Conservation (phyloP, 37 sponge, comb jelly and placozoan species). For the Theonella swinhoei region DNA sequence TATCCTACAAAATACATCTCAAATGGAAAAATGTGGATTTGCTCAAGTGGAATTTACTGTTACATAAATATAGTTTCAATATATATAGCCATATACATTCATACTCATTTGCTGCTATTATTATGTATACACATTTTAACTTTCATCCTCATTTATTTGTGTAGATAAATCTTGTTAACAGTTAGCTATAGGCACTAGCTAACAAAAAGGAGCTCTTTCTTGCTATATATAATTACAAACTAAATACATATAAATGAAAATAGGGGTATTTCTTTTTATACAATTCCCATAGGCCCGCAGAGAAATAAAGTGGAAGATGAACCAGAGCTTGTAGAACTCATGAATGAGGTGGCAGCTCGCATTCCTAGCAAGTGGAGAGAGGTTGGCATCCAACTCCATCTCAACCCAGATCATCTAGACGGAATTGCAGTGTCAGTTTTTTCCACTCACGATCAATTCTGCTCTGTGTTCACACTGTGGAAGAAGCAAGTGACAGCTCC, state of each 20-base stretch:
- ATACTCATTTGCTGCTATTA: no score
- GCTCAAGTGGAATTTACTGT: constrained; percentile 26
- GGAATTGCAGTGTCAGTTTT: background rate
- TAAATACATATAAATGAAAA: no score
- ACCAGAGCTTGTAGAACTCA: constrained; percentile 11
- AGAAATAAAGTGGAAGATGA: background rate
- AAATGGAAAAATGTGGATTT: constrained; percentile 1
- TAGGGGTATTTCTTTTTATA: no score
- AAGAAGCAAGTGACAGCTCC: background rate
- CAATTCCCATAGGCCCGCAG: background rate
- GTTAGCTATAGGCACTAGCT: no score
- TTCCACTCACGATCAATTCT: background rate
- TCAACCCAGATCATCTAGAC: background rate
- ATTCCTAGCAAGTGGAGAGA: constrained; percentile 20
- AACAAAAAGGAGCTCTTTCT: no score
- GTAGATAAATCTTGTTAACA: no score
- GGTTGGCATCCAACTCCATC: constrained; percentile 14
- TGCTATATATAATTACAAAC: no score
- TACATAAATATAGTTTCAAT: background rate
- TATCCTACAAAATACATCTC: background rate
- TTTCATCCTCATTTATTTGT: background rate
- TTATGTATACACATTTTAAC: no score
- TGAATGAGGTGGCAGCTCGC: constrained; percentile 32
- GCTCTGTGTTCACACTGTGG: constrained; percentile 20
- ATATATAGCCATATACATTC: no score